A percentile compares a stretch with the other conserved stretches of the same genome.
These are phyloP conservation scores for Xanthia icteritia DNA, from an alignment of 2,888 invertebrate genomes.

Conservation along the genomic window DNA sequence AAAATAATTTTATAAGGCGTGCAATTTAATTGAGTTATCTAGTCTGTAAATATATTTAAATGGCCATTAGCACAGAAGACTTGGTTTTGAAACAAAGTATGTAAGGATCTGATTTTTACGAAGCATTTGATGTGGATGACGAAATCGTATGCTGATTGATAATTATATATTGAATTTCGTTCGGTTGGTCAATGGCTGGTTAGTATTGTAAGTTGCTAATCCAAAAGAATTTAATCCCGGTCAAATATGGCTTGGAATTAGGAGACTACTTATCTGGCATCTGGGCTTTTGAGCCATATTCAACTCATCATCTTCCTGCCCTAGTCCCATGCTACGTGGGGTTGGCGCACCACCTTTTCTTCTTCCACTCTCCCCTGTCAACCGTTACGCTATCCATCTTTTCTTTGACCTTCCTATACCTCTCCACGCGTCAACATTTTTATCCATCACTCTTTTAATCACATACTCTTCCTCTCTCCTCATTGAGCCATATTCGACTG, in stretches of 20 bases:
- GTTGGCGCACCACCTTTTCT: too few relatives aligned
- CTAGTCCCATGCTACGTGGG: too few relatives aligned
- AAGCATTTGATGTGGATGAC: conserved; percentile 42
- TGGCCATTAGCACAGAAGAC: conserved; percentile 63
- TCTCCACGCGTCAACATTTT: too few relatives aligned
- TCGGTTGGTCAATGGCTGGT: conserved; percentile 49
- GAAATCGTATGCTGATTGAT: conserved; percentile 33
- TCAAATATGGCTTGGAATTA: conserved; percentile 6
- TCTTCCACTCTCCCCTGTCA: too few relatives aligned
- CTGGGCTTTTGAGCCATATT: conserved; percentile 33
- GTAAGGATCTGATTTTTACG: conserved; percentile 66
- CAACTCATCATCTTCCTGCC: neutral
- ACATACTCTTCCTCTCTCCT: too few relatives aligned
- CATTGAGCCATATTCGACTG: conserved; percentile 3
- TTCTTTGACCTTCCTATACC: too few relatives aligned
- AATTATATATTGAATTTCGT: conserved; percentile 42
- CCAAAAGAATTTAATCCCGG: conserved; percentile 33
- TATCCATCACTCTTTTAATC: too few relatives aligned
- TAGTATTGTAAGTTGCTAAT: conserved; percentile 54
- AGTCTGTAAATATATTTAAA: conserved; percentile 70
- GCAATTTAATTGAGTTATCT: conserved; percentile 69
- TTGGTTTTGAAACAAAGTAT: conserved; percentile 61
- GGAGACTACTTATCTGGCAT: neutral
- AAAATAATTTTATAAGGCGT: conserved; percentile 46
- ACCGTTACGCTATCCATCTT: too few relatives aligned